Percentiles rank a stretch among this genome's conserved stretches.
These are phyloP conservation scores for Plumapathes pennacea DNA, from an alignment of 92 coral and sea anemone genomes.

Conservation along the genomic window DNA sequence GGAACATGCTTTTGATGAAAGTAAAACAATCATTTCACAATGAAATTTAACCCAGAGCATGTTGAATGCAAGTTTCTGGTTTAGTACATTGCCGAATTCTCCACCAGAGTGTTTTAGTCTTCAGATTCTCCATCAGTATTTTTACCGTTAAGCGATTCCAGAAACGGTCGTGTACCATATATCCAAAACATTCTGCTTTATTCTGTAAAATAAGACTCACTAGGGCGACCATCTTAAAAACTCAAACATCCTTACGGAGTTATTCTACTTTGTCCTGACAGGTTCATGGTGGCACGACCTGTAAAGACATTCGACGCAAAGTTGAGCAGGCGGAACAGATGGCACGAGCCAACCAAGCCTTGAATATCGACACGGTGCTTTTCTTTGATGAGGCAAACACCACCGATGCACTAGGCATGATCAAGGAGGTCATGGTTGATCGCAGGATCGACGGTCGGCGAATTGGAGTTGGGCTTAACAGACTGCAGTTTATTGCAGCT, in stretches of 20 bases:
- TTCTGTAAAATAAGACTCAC: too few species aligned
- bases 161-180: background rate
- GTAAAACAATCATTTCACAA: conserved; percentile 5
- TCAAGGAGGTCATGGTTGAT: conserved; percentile 87
- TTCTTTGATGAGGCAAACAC: conserved; percentile 90
- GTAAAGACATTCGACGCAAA: conserved; percentile 61
- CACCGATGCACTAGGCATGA: conserved; percentile 76
- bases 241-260: background rate
- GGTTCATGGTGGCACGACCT: conserved; percentile 88
- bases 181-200: background rate
- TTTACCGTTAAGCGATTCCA: background rate
- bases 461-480: conserved; percentile 49
- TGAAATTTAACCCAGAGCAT: too few species aligned
- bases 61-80: too few species aligned
- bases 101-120: background rate
- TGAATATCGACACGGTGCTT: conserved; percentile 66
- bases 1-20: conserved; percentile 82
- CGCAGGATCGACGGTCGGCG: conserved; percentile 68
- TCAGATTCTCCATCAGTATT: too few species aligned
- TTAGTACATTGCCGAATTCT: background rate
- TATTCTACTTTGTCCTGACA: background rate
- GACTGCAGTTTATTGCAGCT: conserved; percentile 79
- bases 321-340: conserved; percentile 72
- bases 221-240: background rate
- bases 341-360: conserved; percentile 50